Evolutionary conservation across 2,888 invertebrate genomes (phyloP), one percentile per base, ranked within the genome.

Genomic region (Cataglyphis livida): DNA sequence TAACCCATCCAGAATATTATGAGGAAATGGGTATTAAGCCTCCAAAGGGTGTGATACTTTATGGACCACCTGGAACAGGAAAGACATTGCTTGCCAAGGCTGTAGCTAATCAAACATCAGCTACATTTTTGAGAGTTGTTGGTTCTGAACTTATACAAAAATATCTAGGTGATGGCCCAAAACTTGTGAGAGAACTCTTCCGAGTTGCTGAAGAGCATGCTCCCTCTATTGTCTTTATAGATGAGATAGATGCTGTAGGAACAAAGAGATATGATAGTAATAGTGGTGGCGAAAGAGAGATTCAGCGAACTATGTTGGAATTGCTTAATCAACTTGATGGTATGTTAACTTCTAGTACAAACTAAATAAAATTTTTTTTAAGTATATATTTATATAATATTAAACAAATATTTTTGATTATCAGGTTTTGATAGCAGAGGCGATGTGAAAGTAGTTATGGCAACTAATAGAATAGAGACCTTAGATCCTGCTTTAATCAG

Each of bases 11-110:
- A 0, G 99, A 99, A 95, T 99, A 99, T 95, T 99, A 99, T 94
- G 99, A 99, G 95, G 99, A 99, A 95, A 99, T 99, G 99, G 99
- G 99, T 68, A 99, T 99, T 91, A 99, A 99, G 93, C 99, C 99
- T 18, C 99, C 99, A 0, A 99, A 99, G 94, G 99, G 99, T 89
- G 99, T 99, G 0, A 99, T 99, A 93, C 95, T 99, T 54, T 99
- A 99, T 95, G 99, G 99, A 0, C 98, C 98, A 25, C 99, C 99
- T 0, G 99, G 99, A 64, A 99, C 99, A 25, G 99, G 99, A 71
- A 99, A 99, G 95, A 99, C 99, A 0, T 95, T 99, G 59, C 95
- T 99, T 79, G 99, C 99, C 10, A 99, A 99, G 95, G 99, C 99
- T 32, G 99, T 99, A 0, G 99, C 99, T 64, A 99, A 99, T 95